phyloP scores from a whole-genome alignment of 2,888 invertebrate species.

The Dugesia japonica region DNA sequence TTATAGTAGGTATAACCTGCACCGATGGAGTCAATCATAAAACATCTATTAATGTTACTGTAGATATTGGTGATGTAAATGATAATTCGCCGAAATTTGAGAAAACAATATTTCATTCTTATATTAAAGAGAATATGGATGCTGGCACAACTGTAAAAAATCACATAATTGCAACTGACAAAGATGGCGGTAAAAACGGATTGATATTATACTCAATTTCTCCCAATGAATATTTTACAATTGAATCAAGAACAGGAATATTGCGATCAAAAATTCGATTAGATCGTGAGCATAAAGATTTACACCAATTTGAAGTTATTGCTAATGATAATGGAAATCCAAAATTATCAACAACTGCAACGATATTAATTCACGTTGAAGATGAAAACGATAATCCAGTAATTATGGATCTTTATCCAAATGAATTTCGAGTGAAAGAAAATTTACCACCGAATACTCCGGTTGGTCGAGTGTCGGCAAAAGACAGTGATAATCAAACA shows the following conservation, averaged over 20 bases:
- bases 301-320: background rate
- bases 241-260: constrained; percentile 8
- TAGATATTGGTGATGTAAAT: constrained; percentile 23
- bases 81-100: constrained; percentile 16
- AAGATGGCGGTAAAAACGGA: constrained; percentile 10
- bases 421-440: background rate
- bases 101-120: background rate
- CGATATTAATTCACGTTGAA: background rate
- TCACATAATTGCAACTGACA: background rate
- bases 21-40: background rate
- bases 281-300: background rate
- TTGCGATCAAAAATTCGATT: background rate
- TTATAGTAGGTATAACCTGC: background rate
- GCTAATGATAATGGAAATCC: background rate
- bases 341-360: background rate
- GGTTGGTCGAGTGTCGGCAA: background rate
- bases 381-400: constrained; percentile 23
- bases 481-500: background rate
- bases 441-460: background rate
- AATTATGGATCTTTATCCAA: background rate
- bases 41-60: background rate
- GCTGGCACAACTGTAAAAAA: background rate
- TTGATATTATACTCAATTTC: background rate
- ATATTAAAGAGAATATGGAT: background rate
- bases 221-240: background rate